Conservation (phyloP, 1,140 invertebrate genomes). For the Drosophila serrata region DNA sequence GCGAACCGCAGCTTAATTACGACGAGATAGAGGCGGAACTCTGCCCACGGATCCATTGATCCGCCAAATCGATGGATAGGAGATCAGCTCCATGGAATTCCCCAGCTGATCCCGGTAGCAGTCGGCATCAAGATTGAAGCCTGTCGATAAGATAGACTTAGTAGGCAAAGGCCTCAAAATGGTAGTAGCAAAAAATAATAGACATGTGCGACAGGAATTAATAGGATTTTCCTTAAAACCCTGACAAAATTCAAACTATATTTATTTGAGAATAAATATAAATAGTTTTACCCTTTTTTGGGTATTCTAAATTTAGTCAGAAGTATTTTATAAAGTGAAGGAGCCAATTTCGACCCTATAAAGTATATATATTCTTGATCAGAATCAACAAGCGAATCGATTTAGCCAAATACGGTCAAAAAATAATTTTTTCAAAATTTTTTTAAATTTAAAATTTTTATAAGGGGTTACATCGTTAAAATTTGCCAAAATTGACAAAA, state of each 20-base stretch:
- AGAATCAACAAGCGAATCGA: no score
- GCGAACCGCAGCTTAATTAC: slow-evolving; percentile 66
- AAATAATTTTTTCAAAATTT: no score
- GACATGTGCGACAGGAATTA: not conserved
- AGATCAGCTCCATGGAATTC: slow-evolving; percentile 38
- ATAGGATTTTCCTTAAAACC: not conserved
- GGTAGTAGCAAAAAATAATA: not conserved
- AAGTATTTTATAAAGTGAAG: no score
- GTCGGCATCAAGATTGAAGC: slow-evolving; percentile 13
- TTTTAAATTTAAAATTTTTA: no score
- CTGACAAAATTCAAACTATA: not conserved
- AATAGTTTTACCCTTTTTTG: no score
- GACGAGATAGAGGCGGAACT: slow-evolving; percentile 36
- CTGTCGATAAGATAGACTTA: slow-evolving; percentile 14
- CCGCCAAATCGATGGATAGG: slow-evolving; percentile 50
- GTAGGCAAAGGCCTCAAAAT: not conserved
- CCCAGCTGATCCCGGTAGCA: slow-evolving; percentile 24
- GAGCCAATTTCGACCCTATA: no score
- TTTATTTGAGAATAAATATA: not conserved
- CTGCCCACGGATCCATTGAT: slow-evolving; percentile 42
- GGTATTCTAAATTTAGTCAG: no score
- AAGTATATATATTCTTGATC: no score
- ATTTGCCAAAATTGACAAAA: no score
- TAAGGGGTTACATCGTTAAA: no score
- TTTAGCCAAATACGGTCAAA: no score